Percentiles rank a stretch among this genome's conserved stretches.
Conservation (phyloP, 2,113 vertebrate species). For the Galeopterus variegatus region DNA sequence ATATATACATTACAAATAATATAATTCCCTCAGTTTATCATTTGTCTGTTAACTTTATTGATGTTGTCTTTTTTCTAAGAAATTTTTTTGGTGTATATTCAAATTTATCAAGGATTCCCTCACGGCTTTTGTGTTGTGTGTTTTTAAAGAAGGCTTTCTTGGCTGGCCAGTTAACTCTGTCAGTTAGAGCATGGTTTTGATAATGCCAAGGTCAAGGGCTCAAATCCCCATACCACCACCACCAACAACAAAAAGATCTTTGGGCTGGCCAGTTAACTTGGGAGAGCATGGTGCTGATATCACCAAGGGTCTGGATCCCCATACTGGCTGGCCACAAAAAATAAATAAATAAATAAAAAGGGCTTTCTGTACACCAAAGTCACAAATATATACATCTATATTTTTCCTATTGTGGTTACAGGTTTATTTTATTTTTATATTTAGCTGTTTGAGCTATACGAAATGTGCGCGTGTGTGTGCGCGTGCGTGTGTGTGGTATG, state of each 20-base stretch:
- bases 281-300: no score
- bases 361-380: neutral
- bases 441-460: conserved; percentile 1
- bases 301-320: no score
- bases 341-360: neutral
- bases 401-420: neutral
- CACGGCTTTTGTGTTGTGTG: neutral
- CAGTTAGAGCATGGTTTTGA: no score
- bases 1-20: neutral
- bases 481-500: neutral
- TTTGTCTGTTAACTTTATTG: conserved; percentile 31
- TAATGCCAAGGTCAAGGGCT: no score
- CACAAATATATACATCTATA: conserved; percentile 2
- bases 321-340: no score
- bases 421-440: conserved; percentile 1
- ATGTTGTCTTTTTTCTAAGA: neutral
- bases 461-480: neutral
- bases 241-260: no score
- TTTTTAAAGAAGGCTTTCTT: conserved; percentile 3
- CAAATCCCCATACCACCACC: no score
- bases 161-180: no score
- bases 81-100: neutral
- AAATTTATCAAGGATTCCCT: conserved; percentile 39
- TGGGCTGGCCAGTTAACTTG: no score
- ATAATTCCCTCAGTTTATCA: conserved; percentile 18